Evolutionary conservation across 2,113 vertebrate species (phyloP), one percentile per base, ranked within the genome.

Genomic region (Cathartes aura): DNA sequence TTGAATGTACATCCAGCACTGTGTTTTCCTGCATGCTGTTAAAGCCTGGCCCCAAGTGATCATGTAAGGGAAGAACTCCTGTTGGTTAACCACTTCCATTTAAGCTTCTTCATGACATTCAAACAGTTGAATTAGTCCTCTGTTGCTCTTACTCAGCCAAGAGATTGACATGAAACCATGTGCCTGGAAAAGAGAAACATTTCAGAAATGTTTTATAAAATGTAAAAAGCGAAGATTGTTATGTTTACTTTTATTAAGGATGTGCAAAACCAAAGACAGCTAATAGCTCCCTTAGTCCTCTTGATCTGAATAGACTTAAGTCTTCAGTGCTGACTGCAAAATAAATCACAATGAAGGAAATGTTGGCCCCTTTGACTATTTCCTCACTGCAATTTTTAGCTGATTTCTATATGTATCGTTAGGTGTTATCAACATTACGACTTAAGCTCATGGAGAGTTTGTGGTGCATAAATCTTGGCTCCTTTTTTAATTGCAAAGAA

Each of bases 401-500:
- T 34, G 72, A 52, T 90, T 73, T 82, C 29, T 88, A 1, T 56
- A 10, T 42, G 14, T 52, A n/a, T 80, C 8, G 2, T 47, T 92
- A 45, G 43, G 42, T 55, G 38, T 90, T 82, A 42, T 20, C 83
- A 55, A 38, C 26, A 4, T 36, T 43, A 74, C n/a, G 11, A 12
- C 64, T 87, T 86, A 34, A 83, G 52, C 64, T 95, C 93, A 56
- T 52, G 70, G 81, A 89, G 88, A 94, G 63, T 81, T 85, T 83
- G 79, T 55, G 62, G 40, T 87, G 22, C 48, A 60, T 84, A 84
- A 95, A 93, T 89, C 87, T 96, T 95, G 55, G 36, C 80, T 97
- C 11, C 67, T 91, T 87, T 93, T 95, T 97, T 96, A 92, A 97
- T 96, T 96, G 80, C 89, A 89, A 96, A 32, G 95, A 97, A 90